Conservation (phyloP, 1,140 invertebrate species). For the Nymphalis io region DNA sequence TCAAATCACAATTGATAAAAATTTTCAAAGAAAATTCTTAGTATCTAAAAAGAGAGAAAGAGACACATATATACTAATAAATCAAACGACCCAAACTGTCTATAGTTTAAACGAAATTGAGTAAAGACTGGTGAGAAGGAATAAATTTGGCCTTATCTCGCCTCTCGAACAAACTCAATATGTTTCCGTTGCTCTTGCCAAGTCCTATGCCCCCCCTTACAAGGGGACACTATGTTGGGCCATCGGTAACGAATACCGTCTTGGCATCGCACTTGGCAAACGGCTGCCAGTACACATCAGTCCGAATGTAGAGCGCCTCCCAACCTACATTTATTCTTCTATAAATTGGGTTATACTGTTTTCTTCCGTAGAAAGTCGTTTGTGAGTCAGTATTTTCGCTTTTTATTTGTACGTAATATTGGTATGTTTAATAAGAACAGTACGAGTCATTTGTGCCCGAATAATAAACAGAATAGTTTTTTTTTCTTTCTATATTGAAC, state of each 20-base stretch:
- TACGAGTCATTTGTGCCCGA: background rate
- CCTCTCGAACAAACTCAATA: slow-evolving; percentile 23
- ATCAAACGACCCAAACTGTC: slow-evolving; percentile 9
- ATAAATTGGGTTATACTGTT: slow-evolving; percentile 63
- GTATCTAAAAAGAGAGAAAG: too few species aligned
- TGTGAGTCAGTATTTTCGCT: slow-evolving; percentile 43
- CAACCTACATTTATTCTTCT: slow-evolving; percentile 49
- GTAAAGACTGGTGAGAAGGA: slow-evolving; percentile 13
- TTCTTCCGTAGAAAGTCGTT: slow-evolving; percentile 42
- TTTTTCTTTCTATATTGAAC: too few species aligned
- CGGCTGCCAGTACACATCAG: slow-evolving; percentile 59
- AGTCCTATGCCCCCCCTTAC: slow-evolving; percentile 14
- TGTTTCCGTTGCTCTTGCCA: slow-evolving; percentile 19
- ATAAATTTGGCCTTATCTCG: slow-evolving; percentile 5
- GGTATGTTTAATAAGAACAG: background rate
- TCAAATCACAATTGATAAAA: too few species aligned
- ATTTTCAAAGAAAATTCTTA: too few species aligned
- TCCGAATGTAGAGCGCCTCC: slow-evolving; percentile 42
- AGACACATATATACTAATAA: slow-evolving; percentile 7
- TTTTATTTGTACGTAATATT: slow-evolving; percentile 25
- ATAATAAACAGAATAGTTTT: too few species aligned
- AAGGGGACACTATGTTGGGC: slow-evolving; percentile 6
- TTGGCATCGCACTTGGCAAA: slow-evolving; percentile 51
- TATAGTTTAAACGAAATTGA: slow-evolving; percentile 21
- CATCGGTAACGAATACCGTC: slow-evolving; percentile 25